phyloP scores from a whole-genome alignment of 2,888 invertebrate species.

The Drosophila nr. medialis region DNA sequence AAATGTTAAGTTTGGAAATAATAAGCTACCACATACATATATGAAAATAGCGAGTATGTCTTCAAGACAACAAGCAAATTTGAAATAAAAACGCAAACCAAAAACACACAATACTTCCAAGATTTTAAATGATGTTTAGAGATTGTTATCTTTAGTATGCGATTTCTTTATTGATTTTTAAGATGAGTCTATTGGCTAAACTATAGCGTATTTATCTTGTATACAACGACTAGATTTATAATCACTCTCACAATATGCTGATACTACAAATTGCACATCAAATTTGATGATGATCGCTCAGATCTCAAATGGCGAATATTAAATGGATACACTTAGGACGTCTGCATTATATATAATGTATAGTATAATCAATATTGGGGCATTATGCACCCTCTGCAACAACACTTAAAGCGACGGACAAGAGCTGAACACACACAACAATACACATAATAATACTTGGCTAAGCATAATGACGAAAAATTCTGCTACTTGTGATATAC shows the following conservation, averaged over 20 bases:
- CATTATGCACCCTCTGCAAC: slow-evolving; percentile 21
- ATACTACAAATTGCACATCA: slow-evolving; percentile 40
- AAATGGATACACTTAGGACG: background rate
- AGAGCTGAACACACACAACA: slow-evolving; percentile 35
- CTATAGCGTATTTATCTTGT: slow-evolving; percentile 35
- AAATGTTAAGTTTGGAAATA: slow-evolving; percentile 65
- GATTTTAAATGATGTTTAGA: background rate
- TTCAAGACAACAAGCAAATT: slow-evolving; percentile 56
- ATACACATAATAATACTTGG: slow-evolving; percentile 44
- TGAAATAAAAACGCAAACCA: slow-evolving; percentile 30
- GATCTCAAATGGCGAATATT: background rate
- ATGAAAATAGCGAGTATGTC: slow-evolving; percentile 60
- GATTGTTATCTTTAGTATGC: slow-evolving; percentile 11
- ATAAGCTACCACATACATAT: slow-evolving; percentile 37
- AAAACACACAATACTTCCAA: slow-evolving; percentile 15
- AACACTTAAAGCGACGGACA: slow-evolving; percentile 62
- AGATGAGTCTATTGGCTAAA: slow-evolving; percentile 21
- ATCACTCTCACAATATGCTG: slow-evolving; percentile 78
- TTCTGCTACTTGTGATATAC: slow-evolving; percentile 47
- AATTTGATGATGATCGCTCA: slow-evolving; percentile 11
- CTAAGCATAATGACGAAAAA: slow-evolving; percentile 49
- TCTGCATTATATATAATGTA: background rate
- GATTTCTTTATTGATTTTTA: slow-evolving; percentile 31
- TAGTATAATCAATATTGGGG: background rate
- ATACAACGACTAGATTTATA: slow-evolving; percentile 76